Evolutionary conservation across 2,113 vertebrate species (phyloP), one percentile per base, ranked within the genome.

Genomic region (Antechinus stuartii): DNA sequence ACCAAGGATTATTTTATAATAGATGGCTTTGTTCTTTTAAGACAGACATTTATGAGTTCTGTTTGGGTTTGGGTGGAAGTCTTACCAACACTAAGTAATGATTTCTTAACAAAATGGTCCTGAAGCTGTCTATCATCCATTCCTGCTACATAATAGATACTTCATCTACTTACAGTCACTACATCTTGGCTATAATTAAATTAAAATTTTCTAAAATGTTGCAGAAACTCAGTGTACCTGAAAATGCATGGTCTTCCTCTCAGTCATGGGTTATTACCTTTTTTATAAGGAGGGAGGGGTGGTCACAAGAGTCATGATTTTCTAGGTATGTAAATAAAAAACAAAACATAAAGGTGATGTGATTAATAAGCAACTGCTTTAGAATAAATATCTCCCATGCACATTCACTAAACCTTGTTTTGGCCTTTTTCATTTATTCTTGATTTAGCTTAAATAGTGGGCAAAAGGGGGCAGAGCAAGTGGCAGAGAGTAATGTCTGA

Each of bases 21-120:
- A 95, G 96, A 97, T 94, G 96, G 96, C 96, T 98, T 98, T 97
- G 96, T 98, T 98, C 97, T 97, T 96, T 42, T 93, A 97, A 98
- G 96, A 97, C 97, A 98, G 96, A 84, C 68, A 84, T 84, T 96
- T 96, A 46, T 54, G 22, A 8, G 12, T 91, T 96, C 95, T 96
- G 97, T 97, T 97, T 97, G 97, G 96, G 96, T 97, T 98, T 97
- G 97, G 95, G 97, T 93, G 89, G 94, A 97, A 96, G 93, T 96
- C 95, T 95, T 94, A 93, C 92, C 97, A 98, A 97, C 93, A 96
- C 61, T 93, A 97, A 96, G 95, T 95, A 96, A 96, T 96, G 97
- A 95, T 97, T 97, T 95, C 95, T 97, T 98, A 96, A 56, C 92
- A 96, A 97, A 96, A 93, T 5, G 94, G 76, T 94, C 92, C 96